Evolutionary conservation across 2,113 vertebrate species (phyloP).

Genomic region (Notarius quadriscutis): DNA sequence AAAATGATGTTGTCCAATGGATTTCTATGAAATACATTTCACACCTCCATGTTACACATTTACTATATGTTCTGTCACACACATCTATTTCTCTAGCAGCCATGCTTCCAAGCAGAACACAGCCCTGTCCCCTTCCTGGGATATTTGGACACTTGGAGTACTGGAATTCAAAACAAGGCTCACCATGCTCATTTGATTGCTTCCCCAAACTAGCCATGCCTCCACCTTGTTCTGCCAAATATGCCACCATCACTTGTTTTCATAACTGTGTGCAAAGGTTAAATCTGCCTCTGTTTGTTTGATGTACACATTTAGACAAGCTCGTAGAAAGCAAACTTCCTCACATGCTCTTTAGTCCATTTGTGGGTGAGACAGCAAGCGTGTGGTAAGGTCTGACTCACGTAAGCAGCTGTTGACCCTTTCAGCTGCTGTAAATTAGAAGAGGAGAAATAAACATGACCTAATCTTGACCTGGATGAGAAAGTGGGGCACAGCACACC

Average conservation of each 20-base stretch:
- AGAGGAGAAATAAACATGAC: not conserved
- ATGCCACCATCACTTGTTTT: conserved; percentile 48
- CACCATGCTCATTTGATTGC: not conserved
- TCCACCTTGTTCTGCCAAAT: not conserved
- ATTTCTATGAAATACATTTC: conserved; percentile 21
- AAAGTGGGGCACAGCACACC: not conserved
- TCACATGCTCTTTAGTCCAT: conserved; percentile 43
- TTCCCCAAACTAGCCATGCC: not conserved
- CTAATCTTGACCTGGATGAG: not conserved
- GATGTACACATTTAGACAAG: conserved; percentile 52
- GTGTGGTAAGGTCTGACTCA: not conserved
- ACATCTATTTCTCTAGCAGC: conserved; percentile 18
- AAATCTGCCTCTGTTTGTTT: conserved; percentile 53
- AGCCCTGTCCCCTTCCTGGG: conserved; percentile 10
- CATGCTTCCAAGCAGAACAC: not conserved
- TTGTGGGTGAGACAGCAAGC: conserved; percentile 23
- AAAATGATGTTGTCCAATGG: not conserved
- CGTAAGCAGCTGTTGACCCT: conserved; percentile 29
- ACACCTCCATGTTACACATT: conserved; percentile 12
- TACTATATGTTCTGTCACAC: not conserved
- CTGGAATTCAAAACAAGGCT: conserved; percentile 58
- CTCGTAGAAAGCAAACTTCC: conserved; percentile 45
- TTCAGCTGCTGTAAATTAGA: not conserved
- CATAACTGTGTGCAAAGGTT: conserved; percentile 53
- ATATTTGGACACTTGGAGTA: conserved; percentile 57